phyloP scores from a whole-genome alignment of 2,888 invertebrate species.

The Drosophila meridiana region DNA sequence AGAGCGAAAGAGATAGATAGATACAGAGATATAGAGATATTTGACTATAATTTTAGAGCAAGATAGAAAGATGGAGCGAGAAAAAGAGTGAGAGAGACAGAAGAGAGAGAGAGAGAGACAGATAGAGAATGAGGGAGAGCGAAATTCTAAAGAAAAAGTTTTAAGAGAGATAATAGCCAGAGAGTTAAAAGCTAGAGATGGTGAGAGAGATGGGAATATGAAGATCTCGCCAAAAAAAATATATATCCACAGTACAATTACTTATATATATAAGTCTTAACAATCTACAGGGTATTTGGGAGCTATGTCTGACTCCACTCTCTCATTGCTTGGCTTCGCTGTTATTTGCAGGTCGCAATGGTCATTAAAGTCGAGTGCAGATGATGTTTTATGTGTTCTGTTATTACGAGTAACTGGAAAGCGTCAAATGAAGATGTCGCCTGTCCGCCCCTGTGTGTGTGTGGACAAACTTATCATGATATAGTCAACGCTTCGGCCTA shows the following conservation, averaged over 20 bases:
- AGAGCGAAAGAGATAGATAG: background rate
- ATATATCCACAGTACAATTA: background rate
- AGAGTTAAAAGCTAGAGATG: background rate
- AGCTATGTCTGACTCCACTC: too few species aligned
- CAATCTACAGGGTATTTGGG: background rate
- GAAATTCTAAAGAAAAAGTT: too few species aligned
- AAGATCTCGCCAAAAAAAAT: background rate
- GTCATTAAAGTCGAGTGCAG: slow-evolving; percentile 51
- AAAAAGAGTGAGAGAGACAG: background rate
- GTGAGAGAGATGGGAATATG: background rate
- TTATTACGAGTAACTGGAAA: slow-evolving; percentile 17
- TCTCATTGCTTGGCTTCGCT: background rate
- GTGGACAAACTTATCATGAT: slow-evolving; percentile 44
- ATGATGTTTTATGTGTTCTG: slow-evolving; percentile 48
- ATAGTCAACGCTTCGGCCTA: background rate
- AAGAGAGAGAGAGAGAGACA: background rate
- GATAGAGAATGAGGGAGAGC: background rate
- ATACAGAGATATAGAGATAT: too few species aligned
- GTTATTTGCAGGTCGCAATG: slow-evolving; percentile 35
- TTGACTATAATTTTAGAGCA: too few species aligned
- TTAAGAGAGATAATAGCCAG: too few species aligned
- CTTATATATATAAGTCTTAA: background rate
- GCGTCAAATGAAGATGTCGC: slow-evolving; percentile 45
- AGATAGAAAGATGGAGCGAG: too few species aligned
- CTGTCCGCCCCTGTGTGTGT: slow-evolving; percentile 13